These are phyloP conservation scores for Hemiprocne comata DNA, from an alignment of 2,113 vertebrate species.

Conservation along the genomic window DNA sequence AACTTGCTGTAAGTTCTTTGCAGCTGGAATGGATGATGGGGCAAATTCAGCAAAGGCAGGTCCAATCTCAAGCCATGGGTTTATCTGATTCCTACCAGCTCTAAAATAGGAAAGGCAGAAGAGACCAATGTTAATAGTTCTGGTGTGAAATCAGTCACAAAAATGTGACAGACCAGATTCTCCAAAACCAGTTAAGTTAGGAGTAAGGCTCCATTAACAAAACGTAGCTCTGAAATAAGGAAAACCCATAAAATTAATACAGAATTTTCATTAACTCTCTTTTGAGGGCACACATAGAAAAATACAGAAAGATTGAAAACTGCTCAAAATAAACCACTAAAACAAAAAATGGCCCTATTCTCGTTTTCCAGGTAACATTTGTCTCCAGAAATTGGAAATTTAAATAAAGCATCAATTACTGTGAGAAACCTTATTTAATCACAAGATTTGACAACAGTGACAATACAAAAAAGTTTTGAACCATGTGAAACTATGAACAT, in stretches of 20 bases:
- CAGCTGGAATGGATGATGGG: neutral
- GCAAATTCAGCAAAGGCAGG: rapidly evolving
- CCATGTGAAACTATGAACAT: neutral
- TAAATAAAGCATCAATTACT: neutral
- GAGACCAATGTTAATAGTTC: neutral
- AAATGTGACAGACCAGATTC: neutral
- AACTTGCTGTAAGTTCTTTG: neutral
- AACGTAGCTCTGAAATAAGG: neutral
- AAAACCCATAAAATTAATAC: neutral
- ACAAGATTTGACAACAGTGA: neutral
- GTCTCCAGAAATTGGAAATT: neutral
- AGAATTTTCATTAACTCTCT: neutral
- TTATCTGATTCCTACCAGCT: neutral
- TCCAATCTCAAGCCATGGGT: neutral
- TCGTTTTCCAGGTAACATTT: neutral
- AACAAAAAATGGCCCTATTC: neutral
- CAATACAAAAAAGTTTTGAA: neutral
- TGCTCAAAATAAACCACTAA: neutral
- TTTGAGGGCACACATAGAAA: neutral
- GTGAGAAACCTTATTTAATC: neutral
- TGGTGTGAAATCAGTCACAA: neutral
- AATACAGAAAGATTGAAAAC: neutral
- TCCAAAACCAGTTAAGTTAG: neutral
- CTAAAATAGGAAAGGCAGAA: neutral
- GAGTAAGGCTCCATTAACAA: neutral